phyloP scores from a whole-genome alignment of 2,888 invertebrate species.

The Podotricha telesiphe region DNA sequence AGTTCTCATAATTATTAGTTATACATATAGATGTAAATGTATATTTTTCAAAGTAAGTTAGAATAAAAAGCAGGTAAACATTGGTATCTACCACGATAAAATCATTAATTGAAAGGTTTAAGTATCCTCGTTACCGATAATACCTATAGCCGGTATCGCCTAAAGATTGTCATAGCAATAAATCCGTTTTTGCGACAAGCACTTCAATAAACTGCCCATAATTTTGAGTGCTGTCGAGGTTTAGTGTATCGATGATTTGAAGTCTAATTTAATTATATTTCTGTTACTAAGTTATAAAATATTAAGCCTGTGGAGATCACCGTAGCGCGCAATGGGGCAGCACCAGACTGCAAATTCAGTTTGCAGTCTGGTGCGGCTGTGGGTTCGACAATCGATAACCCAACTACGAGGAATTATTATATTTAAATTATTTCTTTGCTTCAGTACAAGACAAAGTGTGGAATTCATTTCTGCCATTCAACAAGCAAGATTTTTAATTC shows the following conservation, averaged over 20 bases:
- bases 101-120: conserved; percentile 65
- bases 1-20: background rate
- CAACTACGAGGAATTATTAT: too few relatives aligned
- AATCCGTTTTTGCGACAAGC: conserved; percentile 42
- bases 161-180: conserved; percentile 40
- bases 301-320: too few relatives aligned
- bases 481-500: too few relatives aligned
- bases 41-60: background rate
- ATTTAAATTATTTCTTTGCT: too few relatives aligned
- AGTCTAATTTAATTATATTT: conserved; percentile 7
- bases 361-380: too few relatives aligned
- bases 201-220: conserved; percentile 28
- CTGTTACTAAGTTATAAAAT: too few relatives aligned
- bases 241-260: conserved; percentile 36
- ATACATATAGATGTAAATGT: background rate
- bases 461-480: too few relatives aligned
- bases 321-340: too few relatives aligned
- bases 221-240: conserved; percentile 24
- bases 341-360: too few relatives aligned
- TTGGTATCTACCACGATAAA: conserved; percentile 59
- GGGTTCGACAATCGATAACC: too few relatives aligned
- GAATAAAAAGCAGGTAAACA: conserved; percentile 51
- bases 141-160: conserved; percentile 61
- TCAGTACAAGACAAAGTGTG: too few relatives aligned
- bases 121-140: conserved; percentile 58